Percentiles rank a stretch among this genome's conserved stretches.
phyloP scores from a whole-genome alignment of 2,113 vertebrate genomes.

The Prunella himalayana region DNA sequence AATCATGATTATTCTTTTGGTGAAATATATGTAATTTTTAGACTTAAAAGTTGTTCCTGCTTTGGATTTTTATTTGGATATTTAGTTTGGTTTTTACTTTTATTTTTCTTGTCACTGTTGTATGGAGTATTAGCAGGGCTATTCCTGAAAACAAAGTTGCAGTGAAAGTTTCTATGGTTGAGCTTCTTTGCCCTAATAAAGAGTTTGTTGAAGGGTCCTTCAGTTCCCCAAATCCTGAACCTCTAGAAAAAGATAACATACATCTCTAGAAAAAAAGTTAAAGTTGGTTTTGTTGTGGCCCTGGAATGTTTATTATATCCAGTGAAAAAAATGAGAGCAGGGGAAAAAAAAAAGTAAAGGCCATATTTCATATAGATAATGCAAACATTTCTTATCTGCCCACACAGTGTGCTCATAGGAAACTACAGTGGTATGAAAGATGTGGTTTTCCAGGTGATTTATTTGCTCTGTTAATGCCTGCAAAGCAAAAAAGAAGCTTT shows the following conservation, averaged over 20 bases:
- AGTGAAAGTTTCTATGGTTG: neutral
- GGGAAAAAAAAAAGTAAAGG: neutral
- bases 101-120: rapidly evolving
- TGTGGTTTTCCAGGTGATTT: neutral
- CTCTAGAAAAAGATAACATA: neutral
- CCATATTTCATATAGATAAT: neutral
- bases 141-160: neutral
- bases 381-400: neutral
- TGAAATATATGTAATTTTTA: neutral
- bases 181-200: neutral
- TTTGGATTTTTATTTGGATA: neutral
- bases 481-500: neutral
- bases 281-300: neutral
- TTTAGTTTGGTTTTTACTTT: neutral
- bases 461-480: neutral
- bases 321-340: neutral
- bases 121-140: neutral
- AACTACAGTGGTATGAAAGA: neutral
- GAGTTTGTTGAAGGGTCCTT: neutral
- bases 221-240: neutral
- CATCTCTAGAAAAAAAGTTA: neutral
- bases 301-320: neutral
- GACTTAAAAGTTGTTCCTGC: neutral
- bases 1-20: rapidly evolving
- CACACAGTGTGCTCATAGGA: rapidly evolving